These are phyloP conservation scores for Nomada fucata DNA, from an alignment of 2,888 invertebrate species.

Conservation along the genomic window DNA sequence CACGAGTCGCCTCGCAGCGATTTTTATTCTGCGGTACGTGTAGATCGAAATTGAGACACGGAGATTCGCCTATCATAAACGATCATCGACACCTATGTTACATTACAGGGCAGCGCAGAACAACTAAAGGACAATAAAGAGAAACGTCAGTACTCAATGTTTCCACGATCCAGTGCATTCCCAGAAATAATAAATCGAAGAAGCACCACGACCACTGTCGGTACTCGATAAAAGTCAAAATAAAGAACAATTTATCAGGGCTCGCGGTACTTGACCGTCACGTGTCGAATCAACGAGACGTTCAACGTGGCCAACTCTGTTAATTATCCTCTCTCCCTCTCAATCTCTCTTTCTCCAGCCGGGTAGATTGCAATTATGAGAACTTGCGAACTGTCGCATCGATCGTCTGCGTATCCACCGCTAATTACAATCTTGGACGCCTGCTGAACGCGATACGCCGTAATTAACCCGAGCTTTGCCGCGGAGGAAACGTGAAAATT, in stretches of 20 bases:
- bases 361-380: constrained; percentile 25
- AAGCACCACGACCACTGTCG: neutral
- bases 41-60: constrained; percentile 13
- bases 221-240: neutral
- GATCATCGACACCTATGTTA: constrained; percentile 23
- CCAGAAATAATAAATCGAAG: neutral
- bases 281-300: neutral
- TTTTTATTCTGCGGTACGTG: constrained; percentile 65
- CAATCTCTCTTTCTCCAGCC: neutral
- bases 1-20: constrained; percentile 54
- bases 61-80: constrained; percentile 12
- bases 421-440: constrained; percentile 17
- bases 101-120: neutral
- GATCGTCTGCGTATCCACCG: constrained; percentile 8
- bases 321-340: neutral
- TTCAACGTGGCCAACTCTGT: neutral
- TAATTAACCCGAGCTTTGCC: neutral
- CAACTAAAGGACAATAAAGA: neutral
- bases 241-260: neutral
- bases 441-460: constrained; percentile 1
- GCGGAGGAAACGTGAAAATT: neutral
- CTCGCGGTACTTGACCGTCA: neutral
- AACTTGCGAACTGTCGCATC: constrained; percentile 8
- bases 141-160: neutral
- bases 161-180: neutral